A percentile compares a stretch with the other conserved stretches of the same genome.
phyloP scores from a whole-genome alignment of 2,888 invertebrate species.

The Nomada flava region DNA sequence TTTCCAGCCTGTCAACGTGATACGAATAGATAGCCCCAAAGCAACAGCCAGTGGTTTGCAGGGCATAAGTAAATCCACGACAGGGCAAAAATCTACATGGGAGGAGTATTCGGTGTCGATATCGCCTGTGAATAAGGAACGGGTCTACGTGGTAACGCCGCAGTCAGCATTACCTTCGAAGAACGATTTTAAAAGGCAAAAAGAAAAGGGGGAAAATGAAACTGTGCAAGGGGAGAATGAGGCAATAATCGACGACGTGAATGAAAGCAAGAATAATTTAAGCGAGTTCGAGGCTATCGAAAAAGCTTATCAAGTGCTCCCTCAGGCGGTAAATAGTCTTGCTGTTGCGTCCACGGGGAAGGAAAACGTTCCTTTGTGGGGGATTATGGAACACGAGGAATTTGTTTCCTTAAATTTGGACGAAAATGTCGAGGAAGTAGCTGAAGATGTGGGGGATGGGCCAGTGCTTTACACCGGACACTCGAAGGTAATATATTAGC shows the following conservation, averaged over 20 bases:
- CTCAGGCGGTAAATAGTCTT: constrained; percentile 82
- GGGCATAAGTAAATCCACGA: constrained; percentile 72
- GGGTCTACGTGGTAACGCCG: constrained; percentile 93
- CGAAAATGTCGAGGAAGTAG: constrained; percentile 33
- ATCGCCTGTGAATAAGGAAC: constrained; percentile 91
- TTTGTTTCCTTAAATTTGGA: constrained; percentile 66
- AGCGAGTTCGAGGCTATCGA: constrained; percentile 77
- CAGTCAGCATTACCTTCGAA: constrained; percentile 84
- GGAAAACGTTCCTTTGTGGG: constrained; percentile 80
- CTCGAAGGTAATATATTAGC: constrained; percentile 86
- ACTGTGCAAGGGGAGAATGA: constrained; percentile 52
- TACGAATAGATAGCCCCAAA: constrained; percentile 29
- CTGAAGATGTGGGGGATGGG: constrained; percentile 33
- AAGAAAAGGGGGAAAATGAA: constrained; percentile 3
- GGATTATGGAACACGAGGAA: constrained; percentile 82
- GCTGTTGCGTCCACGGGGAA: constrained; percentile 80
- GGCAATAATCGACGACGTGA: constrained; percentile 77
- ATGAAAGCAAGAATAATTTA: constrained; percentile 48
- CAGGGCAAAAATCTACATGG: constrained; percentile 86
- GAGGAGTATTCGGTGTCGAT: constrained; percentile 89
- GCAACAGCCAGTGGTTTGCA: neutral
- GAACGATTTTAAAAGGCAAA: neutral
- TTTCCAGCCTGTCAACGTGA: constrained; percentile 26
- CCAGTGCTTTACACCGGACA: constrained; percentile 86
- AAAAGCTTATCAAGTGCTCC: constrained; percentile 81